A percentile compares a stretch with the other conserved stretches of the same genome.
These are phyloP conservation scores for Xylota segnis DNA, from an alignment of 2,888 invertebrate genomes.

Conservation along the genomic window DNA sequence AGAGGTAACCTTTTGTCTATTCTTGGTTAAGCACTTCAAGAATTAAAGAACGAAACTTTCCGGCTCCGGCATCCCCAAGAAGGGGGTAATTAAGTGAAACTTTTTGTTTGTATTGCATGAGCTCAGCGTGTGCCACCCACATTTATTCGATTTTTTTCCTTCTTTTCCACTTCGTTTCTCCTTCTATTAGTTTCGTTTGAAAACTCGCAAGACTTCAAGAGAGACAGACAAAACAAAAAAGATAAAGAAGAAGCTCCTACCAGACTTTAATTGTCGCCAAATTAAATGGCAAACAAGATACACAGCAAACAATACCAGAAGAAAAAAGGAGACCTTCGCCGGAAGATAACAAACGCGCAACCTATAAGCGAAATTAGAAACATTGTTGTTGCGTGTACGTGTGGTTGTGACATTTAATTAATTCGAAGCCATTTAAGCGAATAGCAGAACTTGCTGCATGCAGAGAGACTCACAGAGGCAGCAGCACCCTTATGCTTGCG, in stretches of 20 bases:
- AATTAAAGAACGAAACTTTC: conserved; percentile 1
- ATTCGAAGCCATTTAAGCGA: conserved; percentile 35
- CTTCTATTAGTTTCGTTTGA: neutral
- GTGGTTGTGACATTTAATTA: conserved; percentile 40
- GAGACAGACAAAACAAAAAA: neutral
- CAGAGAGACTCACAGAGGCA: neutral
- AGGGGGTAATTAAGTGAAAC: conserved; percentile 20
- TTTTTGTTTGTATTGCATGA: neutral
- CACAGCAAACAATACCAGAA: neutral
- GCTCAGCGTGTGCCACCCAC: conserved; percentile 4
- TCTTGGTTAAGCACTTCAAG: neutral
- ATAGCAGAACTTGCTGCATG: neutral
- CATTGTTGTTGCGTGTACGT: conserved; percentile 2
- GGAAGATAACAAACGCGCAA: neutral
- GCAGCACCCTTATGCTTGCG: neutral
- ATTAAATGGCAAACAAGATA: conserved; percentile 30
- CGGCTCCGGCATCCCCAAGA: neutral
- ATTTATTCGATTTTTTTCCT: neutral
- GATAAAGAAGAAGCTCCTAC: neutral
- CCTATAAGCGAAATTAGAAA: conserved; percentile 17
- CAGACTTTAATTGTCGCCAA: conserved; percentile 33
- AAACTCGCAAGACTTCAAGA: conserved; percentile 16
- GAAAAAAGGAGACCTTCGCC: neutral
- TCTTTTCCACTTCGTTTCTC: neutral
- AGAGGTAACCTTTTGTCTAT: conserved; percentile 3